Evolutionary conservation across 2,797 vertebrate genomes (phyloP).

Genomic region (Ciconia nigra): DNA sequence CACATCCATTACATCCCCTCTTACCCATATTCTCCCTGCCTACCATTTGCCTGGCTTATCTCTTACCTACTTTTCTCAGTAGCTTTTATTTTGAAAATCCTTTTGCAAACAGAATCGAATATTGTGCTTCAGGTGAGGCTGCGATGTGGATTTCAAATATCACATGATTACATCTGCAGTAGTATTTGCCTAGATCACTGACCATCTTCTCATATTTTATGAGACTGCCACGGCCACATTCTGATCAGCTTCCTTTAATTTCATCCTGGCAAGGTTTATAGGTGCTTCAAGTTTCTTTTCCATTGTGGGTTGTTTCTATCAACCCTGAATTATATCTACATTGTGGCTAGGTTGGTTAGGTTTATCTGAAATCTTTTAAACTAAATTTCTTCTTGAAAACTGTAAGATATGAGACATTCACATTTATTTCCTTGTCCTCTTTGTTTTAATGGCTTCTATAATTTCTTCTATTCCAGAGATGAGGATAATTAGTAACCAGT

Average conservation of each 20-base stretch:
- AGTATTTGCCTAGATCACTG: neutral
- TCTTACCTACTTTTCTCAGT: neutral
- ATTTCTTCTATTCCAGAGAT: neutral
- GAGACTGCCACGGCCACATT: neutral
- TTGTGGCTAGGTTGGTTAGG: neutral
- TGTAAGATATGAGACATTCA: neutral
- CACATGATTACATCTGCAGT: neutral
- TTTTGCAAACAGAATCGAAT: neutral
- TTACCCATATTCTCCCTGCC: neutral
- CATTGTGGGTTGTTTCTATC: neutral
- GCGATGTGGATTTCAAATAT: neutral
- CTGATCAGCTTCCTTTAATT: neutral
- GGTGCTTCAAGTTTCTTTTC: neutral
- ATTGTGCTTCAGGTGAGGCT: neutral
- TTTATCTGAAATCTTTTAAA: neutral
- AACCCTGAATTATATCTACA: neutral
- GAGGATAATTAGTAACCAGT: constrained; percentile 19
- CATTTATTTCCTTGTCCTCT: neutral
- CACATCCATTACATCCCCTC: neutral
- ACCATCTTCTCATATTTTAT: neutral
- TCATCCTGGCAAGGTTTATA: neutral
- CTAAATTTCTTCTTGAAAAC: neutral
- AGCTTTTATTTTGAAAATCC: neutral
- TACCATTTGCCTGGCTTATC: neutral
- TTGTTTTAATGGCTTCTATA: neutral